phyloP scores from a whole-genome alignment of 2,113 vertebrate genomes.

The Promerops cafer region DNA sequence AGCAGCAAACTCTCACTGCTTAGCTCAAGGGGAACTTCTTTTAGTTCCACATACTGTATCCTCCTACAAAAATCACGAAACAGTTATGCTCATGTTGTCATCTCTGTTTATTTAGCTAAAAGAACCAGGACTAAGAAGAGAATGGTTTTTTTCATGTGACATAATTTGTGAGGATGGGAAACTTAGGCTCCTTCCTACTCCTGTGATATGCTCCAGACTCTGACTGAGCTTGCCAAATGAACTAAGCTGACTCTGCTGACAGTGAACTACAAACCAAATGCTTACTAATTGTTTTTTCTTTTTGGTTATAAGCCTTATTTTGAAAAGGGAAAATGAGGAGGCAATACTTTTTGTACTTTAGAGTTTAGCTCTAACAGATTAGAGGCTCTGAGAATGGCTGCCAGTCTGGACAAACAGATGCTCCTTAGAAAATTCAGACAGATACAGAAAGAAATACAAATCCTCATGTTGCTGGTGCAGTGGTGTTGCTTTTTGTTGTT shows the following conservation, averaged over 20 bases:
- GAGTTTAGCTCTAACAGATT: not conserved
- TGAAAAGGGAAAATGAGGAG: constrained; percentile 3
- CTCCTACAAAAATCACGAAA: not conserved
- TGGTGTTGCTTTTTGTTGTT: constrained; percentile 29
- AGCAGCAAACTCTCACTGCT: not conserved
- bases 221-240: not conserved
- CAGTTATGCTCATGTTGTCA: not conserved
- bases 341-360: not conserved
- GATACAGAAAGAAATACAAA: constrained; percentile 5
- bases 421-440: constrained; percentile 37
- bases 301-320: not conserved
- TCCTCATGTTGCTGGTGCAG: constrained; percentile 45
- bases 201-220: not conserved
- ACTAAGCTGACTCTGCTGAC: not conserved
- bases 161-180: not conserved
- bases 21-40: not conserved
- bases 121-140: not conserved
- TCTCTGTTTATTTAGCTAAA: not conserved
- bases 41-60: not conserved
- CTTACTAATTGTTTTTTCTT: not conserved
- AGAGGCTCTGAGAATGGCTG: constrained; percentile 55
- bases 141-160: not conserved
- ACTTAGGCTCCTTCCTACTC: not conserved
- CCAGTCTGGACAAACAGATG: constrained; percentile 39
- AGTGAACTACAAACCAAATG: not conserved